Percentiles rank a stretch among this genome's conserved stretches.
These are phyloP conservation scores for Psilopsiagon aurifrons DNA, from an alignment of 2,113 vertebrate genomes.

Conservation along the genomic window DNA sequence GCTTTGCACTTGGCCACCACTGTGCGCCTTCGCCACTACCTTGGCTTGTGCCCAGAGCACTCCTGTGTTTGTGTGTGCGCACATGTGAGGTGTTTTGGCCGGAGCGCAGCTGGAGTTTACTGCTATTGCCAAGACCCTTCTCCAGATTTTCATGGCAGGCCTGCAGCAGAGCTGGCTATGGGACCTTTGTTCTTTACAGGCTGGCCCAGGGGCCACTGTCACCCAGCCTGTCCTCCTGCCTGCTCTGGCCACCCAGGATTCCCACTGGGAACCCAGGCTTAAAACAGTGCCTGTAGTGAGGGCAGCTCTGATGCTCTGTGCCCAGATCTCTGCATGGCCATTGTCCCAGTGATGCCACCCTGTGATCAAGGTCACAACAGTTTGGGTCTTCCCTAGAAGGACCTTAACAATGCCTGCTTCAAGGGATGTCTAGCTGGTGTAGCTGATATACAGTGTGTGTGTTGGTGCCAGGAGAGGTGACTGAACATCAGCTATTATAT, in stretches of 20 bases:
- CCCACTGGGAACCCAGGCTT: neutral
- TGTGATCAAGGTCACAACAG: neutral
- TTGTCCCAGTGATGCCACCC: neutral
- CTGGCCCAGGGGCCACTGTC: neutral
- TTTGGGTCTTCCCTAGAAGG: neutral
- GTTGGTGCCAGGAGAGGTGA: neutral
- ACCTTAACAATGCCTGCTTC: neutral
- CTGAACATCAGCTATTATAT: neutral
- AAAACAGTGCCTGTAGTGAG: neutral
- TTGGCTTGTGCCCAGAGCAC: neutral
- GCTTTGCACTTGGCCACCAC: rapidly evolving
- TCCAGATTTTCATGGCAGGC: neutral
- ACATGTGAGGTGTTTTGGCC: neutral
- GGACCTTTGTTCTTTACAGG: neutral
- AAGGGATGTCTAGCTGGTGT: neutral
- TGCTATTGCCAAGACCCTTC: neutral
- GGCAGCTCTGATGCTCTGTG: neutral
- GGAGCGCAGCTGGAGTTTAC: neutral
- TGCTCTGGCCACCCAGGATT: rapidly evolving
- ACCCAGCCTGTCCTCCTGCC: neutral
- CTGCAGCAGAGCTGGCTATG: neutral
- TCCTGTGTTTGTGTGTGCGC: neutral
- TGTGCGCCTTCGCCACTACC: neutral
- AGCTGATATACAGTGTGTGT: rapidly evolving
- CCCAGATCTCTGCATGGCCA: neutral